These are phyloP conservation scores for Erebia aethiops DNA, from an alignment of 2,888 invertebrate species.

Conservation along the genomic window DNA sequence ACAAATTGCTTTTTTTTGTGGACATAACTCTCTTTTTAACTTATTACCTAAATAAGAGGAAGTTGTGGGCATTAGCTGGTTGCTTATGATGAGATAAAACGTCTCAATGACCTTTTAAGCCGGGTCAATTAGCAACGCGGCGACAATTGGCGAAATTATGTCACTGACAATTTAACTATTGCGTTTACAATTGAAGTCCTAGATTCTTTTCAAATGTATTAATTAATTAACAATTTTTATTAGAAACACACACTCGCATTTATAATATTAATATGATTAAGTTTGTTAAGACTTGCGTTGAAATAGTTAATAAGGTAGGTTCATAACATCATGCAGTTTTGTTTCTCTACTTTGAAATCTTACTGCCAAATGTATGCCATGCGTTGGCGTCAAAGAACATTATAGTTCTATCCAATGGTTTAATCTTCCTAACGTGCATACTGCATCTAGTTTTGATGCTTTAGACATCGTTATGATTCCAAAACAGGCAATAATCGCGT, in stretches of 20 bases:
- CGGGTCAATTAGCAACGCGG: constrained; percentile 35
- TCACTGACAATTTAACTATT: constrained; percentile 26
- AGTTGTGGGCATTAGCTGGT: not conserved
- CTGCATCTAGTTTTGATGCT: constrained; percentile 2
- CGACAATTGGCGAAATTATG: constrained; percentile 41
- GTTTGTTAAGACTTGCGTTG: too few relatives aligned
- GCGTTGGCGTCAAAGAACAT: not conserved
- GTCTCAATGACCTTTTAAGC: constrained; percentile 34
- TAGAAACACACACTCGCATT: too few relatives aligned
- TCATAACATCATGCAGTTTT: too few relatives aligned
- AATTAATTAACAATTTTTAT: too few relatives aligned
- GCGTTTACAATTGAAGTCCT: constrained; percentile 14
- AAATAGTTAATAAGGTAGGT: too few relatives aligned
- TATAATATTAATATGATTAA: too few relatives aligned
- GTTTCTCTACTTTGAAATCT: too few relatives aligned
- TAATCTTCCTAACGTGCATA: not conserved
- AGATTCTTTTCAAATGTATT: not conserved
- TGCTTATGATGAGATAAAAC: not conserved
- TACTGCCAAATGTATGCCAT: not conserved
- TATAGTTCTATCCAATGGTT: not conserved
- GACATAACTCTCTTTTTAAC: too few relatives aligned
- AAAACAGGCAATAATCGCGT: constrained; percentile 9
- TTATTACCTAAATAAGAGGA: not conserved
- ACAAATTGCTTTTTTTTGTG: too few relatives aligned
- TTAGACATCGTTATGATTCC: constrained; percentile 9